Evolutionary conservation across 1,140 invertebrate genomes (phyloP).

Genomic region (Anthonomus grandis): DNA sequence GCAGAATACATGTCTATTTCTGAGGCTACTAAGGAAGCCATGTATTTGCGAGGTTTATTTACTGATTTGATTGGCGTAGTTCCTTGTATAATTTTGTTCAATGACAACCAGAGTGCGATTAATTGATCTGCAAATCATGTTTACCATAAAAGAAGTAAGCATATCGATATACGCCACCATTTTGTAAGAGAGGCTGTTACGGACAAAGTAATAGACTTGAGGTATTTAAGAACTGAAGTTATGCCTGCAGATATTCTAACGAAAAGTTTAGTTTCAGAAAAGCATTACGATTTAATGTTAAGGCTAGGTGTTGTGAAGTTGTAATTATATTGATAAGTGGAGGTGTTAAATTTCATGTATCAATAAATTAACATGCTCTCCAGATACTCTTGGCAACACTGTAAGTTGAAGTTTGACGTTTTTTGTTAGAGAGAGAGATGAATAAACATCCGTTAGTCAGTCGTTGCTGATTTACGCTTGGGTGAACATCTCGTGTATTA

Average conservation of each 20-base stretch:
- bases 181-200: constrained; percentile 35
- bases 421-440: no score
- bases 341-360: no score
- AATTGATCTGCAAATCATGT: constrained; percentile 39
- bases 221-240: constrained; percentile 30
- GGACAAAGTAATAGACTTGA: constrained; percentile 25
- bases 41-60: constrained; percentile 12
- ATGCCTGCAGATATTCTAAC: constrained; percentile 21
- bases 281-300: no score
- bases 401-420: no score
- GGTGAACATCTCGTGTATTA: no score
- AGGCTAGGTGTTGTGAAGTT: no score
- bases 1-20: constrained; percentile 44
- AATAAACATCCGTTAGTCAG: no score
- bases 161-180: constrained; percentile 48
- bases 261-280: no score
- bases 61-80: constrained; percentile 1
- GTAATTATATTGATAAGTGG: no score
- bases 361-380: no score
- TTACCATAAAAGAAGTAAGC: constrained; percentile 45
- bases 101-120: constrained; percentile 14
- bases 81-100: background rate
- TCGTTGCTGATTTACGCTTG: no score
- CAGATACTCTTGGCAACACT: no score
- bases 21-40: constrained; percentile 25